Evolutionary conservation across 2,113 vertebrate species (phyloP).

Genomic region (Turnix velox): DNA sequence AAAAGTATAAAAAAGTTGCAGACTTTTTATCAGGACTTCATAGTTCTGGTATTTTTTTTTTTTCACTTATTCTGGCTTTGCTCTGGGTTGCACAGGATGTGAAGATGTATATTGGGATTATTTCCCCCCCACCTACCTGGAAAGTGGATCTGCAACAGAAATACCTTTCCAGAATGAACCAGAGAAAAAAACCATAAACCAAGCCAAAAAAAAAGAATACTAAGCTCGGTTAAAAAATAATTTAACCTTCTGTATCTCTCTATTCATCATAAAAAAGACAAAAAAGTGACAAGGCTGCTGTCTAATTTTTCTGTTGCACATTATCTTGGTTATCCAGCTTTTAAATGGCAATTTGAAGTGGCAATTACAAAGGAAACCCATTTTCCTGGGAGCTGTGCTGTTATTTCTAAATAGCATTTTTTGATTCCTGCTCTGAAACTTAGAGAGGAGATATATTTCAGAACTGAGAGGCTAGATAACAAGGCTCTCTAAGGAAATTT

Average conservation of each 20-base stretch:
- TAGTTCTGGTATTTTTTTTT: not conserved
- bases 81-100: not conserved
- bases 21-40: not conserved
- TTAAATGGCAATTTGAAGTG: slow-evolving; percentile 32
- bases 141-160: not conserved
- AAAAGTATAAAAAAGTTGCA: not conserved
- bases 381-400: slow-evolving; percentile 22
- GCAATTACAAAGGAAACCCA: not conserved
- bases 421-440: slow-evolving; percentile 13
- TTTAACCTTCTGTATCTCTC: not conserved
- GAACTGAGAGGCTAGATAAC: slow-evolving; percentile 28
- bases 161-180: not conserved
- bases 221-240: not conserved
- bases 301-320: not conserved
- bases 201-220: not conserved
- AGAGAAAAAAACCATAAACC: not conserved
- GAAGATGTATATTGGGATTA: not conserved
- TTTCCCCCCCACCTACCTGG: not conserved
- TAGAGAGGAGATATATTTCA: slow-evolving; percentile 4
- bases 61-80: not conserved
- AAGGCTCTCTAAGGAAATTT: not conserved
- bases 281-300: not conserved
- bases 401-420: slow-evolving; percentile 34
- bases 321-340: slow-evolving; percentile 30
- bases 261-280: not conserved